Conservation (phyloP, 2,797 vertebrate genomes). For the Thripadectes ignobilis region DNA sequence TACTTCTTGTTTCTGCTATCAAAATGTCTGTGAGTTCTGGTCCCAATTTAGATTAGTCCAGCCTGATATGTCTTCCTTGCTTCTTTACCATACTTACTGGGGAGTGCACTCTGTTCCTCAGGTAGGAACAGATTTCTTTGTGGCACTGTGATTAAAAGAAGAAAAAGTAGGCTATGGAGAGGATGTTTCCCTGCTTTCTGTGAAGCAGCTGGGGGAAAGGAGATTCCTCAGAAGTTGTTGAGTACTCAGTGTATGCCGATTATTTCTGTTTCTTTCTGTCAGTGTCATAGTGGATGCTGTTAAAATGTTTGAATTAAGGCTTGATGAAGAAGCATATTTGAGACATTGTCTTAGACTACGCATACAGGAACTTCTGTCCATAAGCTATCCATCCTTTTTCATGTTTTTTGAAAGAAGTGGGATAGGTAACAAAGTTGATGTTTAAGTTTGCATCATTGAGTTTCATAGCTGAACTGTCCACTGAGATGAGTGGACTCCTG, state of each 20-base stretch:
- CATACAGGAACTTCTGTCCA: background rate
- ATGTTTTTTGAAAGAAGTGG: background rate
- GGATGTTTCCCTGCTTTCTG: background rate
- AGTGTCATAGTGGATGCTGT: background rate
- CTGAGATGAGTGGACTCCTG: background rate
- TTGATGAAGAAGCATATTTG: background rate
- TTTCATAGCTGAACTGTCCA: background rate
- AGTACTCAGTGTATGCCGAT: background rate
- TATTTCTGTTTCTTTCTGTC: background rate
- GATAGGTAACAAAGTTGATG: background rate
- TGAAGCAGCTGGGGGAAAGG: background rate
- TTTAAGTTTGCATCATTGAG: background rate
- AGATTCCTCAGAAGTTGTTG: background rate
- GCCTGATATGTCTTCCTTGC: background rate
- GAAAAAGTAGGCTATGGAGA: background rate
- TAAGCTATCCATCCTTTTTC: background rate
- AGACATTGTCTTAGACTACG: background rate
- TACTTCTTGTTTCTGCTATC: background rate
- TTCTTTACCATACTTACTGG: background rate
- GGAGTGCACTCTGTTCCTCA: background rate
- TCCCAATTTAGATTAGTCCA: background rate
- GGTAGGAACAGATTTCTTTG: background rate
- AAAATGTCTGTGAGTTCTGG: background rate
- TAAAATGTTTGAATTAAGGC: background rate
- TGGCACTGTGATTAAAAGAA: background rate